Conservation (phyloP, 2,113 vertebrate species). For the Rhea americana region DNA sequence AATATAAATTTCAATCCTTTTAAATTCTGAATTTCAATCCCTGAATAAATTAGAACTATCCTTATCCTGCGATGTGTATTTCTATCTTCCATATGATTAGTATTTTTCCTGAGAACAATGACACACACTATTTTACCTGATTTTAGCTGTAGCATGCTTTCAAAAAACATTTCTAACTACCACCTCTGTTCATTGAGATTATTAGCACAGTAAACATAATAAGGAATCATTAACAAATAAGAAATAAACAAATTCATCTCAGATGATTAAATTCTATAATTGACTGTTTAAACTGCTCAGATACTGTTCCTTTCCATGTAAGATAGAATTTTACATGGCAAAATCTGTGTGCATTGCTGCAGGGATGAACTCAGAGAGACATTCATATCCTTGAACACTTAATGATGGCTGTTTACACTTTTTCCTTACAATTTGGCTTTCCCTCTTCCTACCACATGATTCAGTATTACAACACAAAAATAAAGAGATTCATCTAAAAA, state of each 20-base stretch:
- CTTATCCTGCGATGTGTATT: neutral
- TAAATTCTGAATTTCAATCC: neutral
- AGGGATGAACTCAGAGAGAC: neutral
- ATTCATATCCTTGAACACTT: neutral
- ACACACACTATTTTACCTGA: neutral
- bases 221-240: neutral
- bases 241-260: neutral
- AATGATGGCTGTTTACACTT: neutral
- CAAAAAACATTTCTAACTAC: neutral
- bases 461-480: neutral
- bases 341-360: neutral
- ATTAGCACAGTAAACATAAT: neutral
- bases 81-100: neutral
- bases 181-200: neutral
- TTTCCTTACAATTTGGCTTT: neutral
- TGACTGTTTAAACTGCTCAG: neutral
- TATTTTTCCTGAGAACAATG: neutral
- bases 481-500: neutral
- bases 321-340: neutral
- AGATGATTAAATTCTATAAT: neutral
- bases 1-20: neutral
- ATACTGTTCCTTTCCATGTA: neutral
- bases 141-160: neutral
- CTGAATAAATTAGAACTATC: neutral
- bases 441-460: neutral